These are phyloP conservation scores for Streblospio benedicti DNA, from an alignment of 1,140 invertebrate species.

Conservation along the genomic window DNA sequence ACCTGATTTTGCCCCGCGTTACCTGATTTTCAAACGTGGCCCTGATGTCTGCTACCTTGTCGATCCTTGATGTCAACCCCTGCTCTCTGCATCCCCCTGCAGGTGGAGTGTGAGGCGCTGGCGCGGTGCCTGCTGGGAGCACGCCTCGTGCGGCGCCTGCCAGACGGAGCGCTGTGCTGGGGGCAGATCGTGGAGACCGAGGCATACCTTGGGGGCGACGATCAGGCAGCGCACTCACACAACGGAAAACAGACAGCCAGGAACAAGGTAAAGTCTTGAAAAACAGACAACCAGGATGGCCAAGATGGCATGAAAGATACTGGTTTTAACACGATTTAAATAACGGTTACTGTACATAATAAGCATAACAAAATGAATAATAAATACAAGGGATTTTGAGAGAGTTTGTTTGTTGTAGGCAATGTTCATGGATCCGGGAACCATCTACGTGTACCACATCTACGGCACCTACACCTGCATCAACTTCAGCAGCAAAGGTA, in stretches of 20 bases:
- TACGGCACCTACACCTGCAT: constrained; percentile 78
- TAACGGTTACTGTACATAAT: too few species aligned
- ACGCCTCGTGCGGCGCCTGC: constrained; percentile 55
- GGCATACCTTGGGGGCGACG: constrained; percentile 62
- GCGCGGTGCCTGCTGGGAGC: constrained; percentile 55
- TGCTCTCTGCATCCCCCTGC: not conserved
- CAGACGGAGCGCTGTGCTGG: constrained; percentile 51
- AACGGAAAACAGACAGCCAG: constrained; percentile 57
- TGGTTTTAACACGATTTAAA: too few species aligned
- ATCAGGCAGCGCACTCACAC: constrained; percentile 65
- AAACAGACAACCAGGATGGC: too few species aligned
- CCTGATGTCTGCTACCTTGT: too few species aligned
- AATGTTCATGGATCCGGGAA: constrained; percentile 74
- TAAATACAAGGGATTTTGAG: too few species aligned
- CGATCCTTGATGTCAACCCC: too few species aligned
- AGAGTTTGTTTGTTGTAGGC: too few species aligned
- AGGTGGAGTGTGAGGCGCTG: constrained; percentile 46
- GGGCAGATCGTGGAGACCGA: constrained; percentile 72
- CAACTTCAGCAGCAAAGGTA: constrained; percentile 70
- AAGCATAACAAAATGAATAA: too few species aligned
- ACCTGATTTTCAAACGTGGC: too few species aligned
- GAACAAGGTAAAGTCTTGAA: too few species aligned
- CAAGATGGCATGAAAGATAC: too few species aligned
- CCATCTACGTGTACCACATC: constrained; percentile 68
- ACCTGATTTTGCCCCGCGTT: too few species aligned